These are phyloP conservation scores for Paramuricea clavata DNA, from an alignment of 92 coral and sea anemone genomes.

Conservation along the genomic window DNA sequence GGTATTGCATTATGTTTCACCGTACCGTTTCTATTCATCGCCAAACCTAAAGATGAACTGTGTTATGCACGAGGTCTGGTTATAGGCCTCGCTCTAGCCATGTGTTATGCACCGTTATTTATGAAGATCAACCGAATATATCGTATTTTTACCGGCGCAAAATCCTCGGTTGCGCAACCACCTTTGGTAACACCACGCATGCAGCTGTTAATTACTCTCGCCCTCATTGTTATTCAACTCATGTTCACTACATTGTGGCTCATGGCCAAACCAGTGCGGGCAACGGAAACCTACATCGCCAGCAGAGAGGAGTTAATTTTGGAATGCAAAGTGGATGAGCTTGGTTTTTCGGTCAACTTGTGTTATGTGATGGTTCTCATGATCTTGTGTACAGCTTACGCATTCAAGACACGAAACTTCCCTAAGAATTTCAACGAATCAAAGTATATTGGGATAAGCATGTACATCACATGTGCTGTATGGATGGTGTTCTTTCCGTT, in stretches of 20 bases:
- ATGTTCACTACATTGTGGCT: slow-evolving; percentile 83
- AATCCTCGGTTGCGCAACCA: slow-evolving; percentile 87
- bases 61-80: slow-evolving; percentile 35
- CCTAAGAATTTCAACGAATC: slow-evolving; percentile 54
- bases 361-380: slow-evolving; percentile 39
- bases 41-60: slow-evolving; percentile 27
- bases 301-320: slow-evolving; percentile 20
- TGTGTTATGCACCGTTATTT: slow-evolving; percentile 93
- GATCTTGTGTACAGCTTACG: slow-evolving; percentile 39
- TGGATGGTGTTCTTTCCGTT: slow-evolving; percentile 47
- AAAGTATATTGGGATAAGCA: slow-evolving; percentile 37
- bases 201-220: slow-evolving; percentile 82
- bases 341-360: slow-evolving; percentile 39
- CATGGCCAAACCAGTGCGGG: slow-evolving; percentile 77
- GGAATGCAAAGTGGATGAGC: slow-evolving; percentile 36
- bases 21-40: slow-evolving; percentile 31
- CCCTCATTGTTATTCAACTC: slow-evolving; percentile 77
- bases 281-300: slow-evolving; percentile 61
- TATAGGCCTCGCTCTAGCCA: slow-evolving; percentile 39
- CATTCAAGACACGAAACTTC: slow-evolving; percentile 44
- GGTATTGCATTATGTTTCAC: slow-evolving; percentile 39
- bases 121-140: slow-evolving; percentile 93
- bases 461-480: slow-evolving; percentile 42
- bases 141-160: slow-evolving; percentile 90
- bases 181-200: slow-evolving; percentile 84